Evolutionary conservation across 2,888 invertebrate genomes (phyloP).

Genomic region (Drosophila affinis): DNA sequence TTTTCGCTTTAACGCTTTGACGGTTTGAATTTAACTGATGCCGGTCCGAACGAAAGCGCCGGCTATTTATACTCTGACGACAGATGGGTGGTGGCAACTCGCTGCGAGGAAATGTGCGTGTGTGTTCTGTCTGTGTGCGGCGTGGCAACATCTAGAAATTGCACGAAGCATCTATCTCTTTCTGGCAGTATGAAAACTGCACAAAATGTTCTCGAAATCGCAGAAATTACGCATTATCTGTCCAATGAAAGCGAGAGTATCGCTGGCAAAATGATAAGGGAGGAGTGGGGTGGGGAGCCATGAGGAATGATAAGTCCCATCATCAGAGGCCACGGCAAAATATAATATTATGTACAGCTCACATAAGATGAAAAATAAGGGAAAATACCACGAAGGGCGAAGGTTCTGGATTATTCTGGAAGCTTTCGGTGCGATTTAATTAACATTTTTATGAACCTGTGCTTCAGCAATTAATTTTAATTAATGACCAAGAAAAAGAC

Average conservation of each 20-base stretch:
- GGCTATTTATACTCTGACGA: conserved; percentile 60
- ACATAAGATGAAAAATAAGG: neutral
- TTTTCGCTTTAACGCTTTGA: conserved; percentile 13
- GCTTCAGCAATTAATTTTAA: neutral
- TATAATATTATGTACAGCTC: conserved; percentile 12
- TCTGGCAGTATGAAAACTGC: conserved; percentile 22
- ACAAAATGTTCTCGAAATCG: conserved; percentile 55
- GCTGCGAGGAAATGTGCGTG: conserved; percentile 3
- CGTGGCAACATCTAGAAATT: conserved; percentile 15
- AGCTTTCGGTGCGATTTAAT: neutral
- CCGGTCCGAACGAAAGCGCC: conserved; percentile 18
- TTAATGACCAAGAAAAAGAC: neutral
- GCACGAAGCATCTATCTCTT: conserved; percentile 52
- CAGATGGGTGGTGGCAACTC: conserved; percentile 46
- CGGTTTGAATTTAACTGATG: conserved; percentile 62
- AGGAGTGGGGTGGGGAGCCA: neutral
- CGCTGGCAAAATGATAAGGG: conserved; percentile 7
- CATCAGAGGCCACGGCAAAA: neutral
- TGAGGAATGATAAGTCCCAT: conserved; percentile 23
- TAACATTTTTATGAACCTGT: neutral
- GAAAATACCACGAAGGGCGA: neutral
- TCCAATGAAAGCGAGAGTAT: conserved; percentile 59
- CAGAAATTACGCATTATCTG: conserved; percentile 51
- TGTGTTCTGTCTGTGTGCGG: conserved; percentile 15
- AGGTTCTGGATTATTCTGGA: neutral